A percentile compares a stretch with the other conserved stretches of the same genome.
Conservation (phyloP, 2,113 vertebrate genomes). For the Irena cyanogastra region DNA sequence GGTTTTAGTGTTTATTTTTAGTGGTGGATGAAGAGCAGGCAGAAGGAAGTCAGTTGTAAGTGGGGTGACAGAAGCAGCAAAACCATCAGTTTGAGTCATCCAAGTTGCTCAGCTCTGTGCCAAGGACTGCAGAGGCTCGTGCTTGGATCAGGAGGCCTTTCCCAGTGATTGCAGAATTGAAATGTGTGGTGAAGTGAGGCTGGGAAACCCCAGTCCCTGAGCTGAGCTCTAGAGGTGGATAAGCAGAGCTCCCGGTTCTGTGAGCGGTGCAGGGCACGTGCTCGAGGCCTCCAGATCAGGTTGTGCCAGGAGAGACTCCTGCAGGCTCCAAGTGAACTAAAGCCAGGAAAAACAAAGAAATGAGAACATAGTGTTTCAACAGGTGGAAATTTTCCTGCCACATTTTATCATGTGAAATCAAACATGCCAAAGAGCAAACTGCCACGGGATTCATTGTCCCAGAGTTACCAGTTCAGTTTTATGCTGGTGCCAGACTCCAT, state of each 20-base stretch:
- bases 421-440: background rate
- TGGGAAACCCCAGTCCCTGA: background rate
- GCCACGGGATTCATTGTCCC: background rate
- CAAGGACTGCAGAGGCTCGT: background rate
- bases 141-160: background rate
- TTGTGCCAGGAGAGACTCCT: background rate
- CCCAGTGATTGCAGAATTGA: background rate
- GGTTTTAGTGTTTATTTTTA: background rate
- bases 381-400: constrained; percentile 49
- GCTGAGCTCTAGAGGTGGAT: background rate
- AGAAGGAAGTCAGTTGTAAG: background rate
- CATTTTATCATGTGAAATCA: constrained; percentile 21
- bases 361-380: constrained; percentile 35
- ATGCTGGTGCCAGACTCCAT: constrained; percentile 17
- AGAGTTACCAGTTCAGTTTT: background rate
- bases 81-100: background rate
- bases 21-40: background rate
- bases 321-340: background rate
- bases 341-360: constrained; percentile 46
- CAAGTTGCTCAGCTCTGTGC: background rate
- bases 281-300: background rate
- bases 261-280: rapidly evolving
- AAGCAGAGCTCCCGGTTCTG: background rate
- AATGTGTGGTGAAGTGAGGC: background rate
- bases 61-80: background rate